A percentile compares a stretch with the other conserved stretches of the same genome.
These are phyloP conservation scores for Macrosoma leucophasiata DNA, from an alignment of 2,888 invertebrate species.

Conservation along the genomic window DNA sequence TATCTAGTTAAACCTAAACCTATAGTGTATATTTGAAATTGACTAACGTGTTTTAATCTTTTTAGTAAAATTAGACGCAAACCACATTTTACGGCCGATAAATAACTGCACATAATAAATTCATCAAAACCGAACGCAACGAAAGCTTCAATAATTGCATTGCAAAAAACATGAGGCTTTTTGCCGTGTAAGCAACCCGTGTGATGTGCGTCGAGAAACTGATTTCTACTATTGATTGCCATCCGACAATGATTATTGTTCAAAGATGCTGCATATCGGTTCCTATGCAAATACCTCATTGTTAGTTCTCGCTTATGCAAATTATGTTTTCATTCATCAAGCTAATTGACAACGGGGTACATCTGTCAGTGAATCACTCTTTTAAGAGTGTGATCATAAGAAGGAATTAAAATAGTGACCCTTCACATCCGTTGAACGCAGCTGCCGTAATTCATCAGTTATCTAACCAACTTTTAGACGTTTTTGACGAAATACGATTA, in stretches of 20 bases:
- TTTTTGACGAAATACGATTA: too few relatives aligned
- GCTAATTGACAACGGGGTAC: constrained; percentile 61
- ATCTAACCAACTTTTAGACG: too few relatives aligned
- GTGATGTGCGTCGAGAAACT: constrained; percentile 51
- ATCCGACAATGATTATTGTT: constrained; percentile 65
- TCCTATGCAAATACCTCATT: constrained; percentile 64
- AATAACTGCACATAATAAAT: constrained; percentile 56
- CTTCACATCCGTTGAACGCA: constrained; percentile 64
- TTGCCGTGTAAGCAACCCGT: constrained; percentile 30
- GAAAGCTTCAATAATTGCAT: constrained; percentile 49
- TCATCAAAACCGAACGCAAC: constrained; percentile 56
- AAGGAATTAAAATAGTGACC: constrained; percentile 65
- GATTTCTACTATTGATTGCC: constrained; percentile 68
- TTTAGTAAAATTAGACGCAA: too few relatives aligned
- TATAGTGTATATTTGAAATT: too few relatives aligned
- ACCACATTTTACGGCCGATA: constrained; percentile 26
- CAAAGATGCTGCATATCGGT: constrained; percentile 40
- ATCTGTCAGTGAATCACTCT: constrained; percentile 73
- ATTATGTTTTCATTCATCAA: constrained; percentile 66
- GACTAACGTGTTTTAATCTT: too few relatives aligned
- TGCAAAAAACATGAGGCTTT: constrained; percentile 26
- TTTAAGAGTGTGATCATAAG: constrained; percentile 62
- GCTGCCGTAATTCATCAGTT: too few relatives aligned
- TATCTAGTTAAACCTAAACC: too few relatives aligned
- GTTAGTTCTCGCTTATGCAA: constrained; percentile 54